Percentiles rank a stretch among this genome's conserved stretches.
phyloP scores from a whole-genome alignment of 2,888 invertebrate species.

The Entomobrya multifasciata region DNA sequence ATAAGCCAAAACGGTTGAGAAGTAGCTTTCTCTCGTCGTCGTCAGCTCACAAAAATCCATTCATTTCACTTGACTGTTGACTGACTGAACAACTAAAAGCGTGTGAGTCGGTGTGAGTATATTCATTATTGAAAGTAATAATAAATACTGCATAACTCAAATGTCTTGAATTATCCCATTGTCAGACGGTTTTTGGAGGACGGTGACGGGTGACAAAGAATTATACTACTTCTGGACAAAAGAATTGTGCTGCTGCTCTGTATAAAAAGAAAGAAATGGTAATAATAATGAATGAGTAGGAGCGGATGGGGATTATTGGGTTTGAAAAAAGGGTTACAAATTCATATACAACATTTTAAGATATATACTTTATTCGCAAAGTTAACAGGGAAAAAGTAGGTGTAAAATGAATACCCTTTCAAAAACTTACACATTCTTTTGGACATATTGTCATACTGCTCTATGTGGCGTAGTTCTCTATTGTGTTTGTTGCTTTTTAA shows the following conservation, averaged over 20 bases:
- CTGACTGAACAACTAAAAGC: constrained; percentile 49
- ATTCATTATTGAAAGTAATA: neutral
- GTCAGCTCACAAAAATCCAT: constrained; percentile 51
- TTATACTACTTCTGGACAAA: constrained; percentile 64
- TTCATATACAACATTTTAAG: no score
- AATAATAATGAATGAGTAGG: constrained; percentile 57
- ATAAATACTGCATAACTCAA: constrained; percentile 1
- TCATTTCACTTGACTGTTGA: constrained; percentile 56
- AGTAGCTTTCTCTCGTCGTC: constrained; percentile 64
- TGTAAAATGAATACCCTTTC: constrained; percentile 38
- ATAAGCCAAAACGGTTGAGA: constrained; percentile 1
- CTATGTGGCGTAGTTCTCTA: neutral
- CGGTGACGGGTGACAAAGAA: constrained; percentile 58
- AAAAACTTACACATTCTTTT: constrained; percentile 2
- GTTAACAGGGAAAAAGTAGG: constrained; percentile 40
- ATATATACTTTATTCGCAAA: no score
- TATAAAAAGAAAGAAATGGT: constrained; percentile 31
- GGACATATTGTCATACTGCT: constrained; percentile 34
- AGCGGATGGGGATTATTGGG: constrained; percentile 24
- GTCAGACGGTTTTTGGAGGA: constrained; percentile 50
- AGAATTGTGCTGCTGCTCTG: constrained; percentile 31
- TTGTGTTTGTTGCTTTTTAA: constrained; percentile 21
- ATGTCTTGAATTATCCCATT: constrained; percentile 30
- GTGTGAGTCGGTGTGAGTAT: neutral
- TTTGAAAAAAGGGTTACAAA: constrained; percentile 26